Percentiles rank a stretch among this genome's conserved stretches.
These are phyloP conservation scores for Bombus waltoni DNA, from an alignment of 1,140 invertebrate genomes.

Conservation along the genomic window DNA sequence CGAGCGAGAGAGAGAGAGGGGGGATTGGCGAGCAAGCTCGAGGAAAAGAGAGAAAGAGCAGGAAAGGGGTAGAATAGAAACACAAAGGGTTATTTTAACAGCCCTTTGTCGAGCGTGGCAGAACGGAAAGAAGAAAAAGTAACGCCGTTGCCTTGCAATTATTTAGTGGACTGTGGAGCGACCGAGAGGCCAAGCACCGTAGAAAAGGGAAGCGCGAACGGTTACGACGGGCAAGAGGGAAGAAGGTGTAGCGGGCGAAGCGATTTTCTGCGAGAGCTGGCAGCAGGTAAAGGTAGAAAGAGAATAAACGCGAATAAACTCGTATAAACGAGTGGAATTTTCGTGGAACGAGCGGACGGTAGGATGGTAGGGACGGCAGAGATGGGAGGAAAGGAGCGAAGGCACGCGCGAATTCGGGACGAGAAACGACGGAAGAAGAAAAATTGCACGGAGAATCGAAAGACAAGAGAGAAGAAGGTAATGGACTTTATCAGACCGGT, in stretches of 20 bases:
- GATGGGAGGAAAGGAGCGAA: neutral
- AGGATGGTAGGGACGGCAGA: neutral
- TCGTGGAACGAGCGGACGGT: neutral
- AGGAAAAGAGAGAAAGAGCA: slow-evolving; percentile 11
- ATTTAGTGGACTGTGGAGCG: slow-evolving; percentile 68
- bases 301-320: slow-evolving; percentile 61
- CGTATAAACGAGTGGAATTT: slow-evolving; percentile 45
- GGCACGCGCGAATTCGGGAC: slow-evolving; percentile 30
- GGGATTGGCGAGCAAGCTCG: slow-evolving; percentile 41
- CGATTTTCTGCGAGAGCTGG: slow-evolving; percentile 42
- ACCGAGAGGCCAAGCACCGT: slow-evolving; percentile 16
- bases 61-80: slow-evolving; percentile 45
- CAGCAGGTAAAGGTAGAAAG: slow-evolving; percentile 17
- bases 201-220: neutral
- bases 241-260: neutral
- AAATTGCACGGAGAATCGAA: slow-evolving; percentile 54
- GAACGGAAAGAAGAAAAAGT: slow-evolving; percentile 69
- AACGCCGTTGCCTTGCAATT: slow-evolving; percentile 70
- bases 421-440: slow-evolving; percentile 30
- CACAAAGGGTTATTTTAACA: slow-evolving; percentile 77
- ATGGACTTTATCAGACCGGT: slow-evolving; percentile 74
- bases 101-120: slow-evolving; percentile 69
- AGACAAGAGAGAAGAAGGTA: slow-evolving; percentile 59
- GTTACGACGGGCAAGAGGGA: neutral
- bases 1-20: slow-evolving; percentile 4